phyloP scores from a whole-genome alignment of 2,888 invertebrate species.

The Drosophila rellima region DNA sequence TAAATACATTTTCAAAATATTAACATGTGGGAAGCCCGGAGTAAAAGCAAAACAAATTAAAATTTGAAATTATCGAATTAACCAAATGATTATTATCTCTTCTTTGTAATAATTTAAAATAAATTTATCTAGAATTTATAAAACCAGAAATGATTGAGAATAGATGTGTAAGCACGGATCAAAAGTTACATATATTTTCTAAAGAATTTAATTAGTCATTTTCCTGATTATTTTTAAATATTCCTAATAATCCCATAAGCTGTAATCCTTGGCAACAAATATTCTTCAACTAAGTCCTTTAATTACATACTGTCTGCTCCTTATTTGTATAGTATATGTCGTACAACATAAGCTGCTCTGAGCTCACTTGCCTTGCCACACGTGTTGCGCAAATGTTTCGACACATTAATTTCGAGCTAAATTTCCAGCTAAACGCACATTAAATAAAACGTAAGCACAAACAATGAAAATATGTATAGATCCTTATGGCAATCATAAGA shows the following conservation, averaged over 20 bases:
- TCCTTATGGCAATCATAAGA: conserved; percentile 44
- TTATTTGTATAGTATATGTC: background rate
- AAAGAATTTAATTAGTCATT: too few species aligned
- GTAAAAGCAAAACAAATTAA: background rate
- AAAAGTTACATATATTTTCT: too few species aligned
- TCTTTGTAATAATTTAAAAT: too few species aligned
- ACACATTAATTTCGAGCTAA: conserved; percentile 39
- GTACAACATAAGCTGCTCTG: conserved; percentile 33
- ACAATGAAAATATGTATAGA: conserved; percentile 22
- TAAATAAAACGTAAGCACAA: conserved; percentile 36
- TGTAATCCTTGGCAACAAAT: conserved; percentile 21
- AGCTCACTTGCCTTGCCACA: conserved; percentile 43
- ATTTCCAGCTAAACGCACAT: conserved; percentile 42
- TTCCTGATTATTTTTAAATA: background rate
- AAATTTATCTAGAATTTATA: too few species aligned
- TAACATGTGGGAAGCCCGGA: background rate
- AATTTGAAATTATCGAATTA: too few species aligned
- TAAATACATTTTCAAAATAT: background rate
- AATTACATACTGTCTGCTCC: conserved; percentile 33
- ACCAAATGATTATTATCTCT: too few species aligned
- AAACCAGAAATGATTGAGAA: too few species aligned
- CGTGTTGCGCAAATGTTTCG: conserved; percentile 46
- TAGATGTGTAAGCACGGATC: too few species aligned
- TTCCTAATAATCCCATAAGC: conserved; percentile 5
- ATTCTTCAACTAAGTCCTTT: conserved; percentile 19